Percentiles rank a stretch among this genome's conserved stretches.
phyloP scores from a whole-genome alignment of 64 coral and sea anemone species.

The Platygyra sinensis region DNA sequence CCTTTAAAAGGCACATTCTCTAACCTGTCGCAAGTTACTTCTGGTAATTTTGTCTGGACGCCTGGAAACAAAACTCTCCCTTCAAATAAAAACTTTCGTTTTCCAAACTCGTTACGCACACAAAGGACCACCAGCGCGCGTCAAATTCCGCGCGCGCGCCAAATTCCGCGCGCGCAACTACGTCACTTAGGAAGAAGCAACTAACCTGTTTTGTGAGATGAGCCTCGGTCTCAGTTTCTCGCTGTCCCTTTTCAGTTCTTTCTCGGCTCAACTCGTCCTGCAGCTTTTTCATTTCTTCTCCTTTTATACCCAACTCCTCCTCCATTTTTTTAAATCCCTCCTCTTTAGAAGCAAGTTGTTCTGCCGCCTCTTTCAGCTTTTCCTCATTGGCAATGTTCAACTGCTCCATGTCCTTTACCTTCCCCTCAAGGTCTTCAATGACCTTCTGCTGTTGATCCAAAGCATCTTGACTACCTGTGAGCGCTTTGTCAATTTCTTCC shows the following conservation, averaged over 20 bases:
- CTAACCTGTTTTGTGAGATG: constrained; percentile 59
- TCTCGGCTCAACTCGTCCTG: constrained; percentile 67
- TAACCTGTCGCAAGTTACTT: too few relatives aligned
- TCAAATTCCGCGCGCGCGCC: too few relatives aligned
- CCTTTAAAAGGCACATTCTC: too few relatives aligned
- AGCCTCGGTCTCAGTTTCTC: neutral
- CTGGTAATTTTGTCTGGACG: too few relatives aligned
- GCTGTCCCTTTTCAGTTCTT: constrained; percentile 40
- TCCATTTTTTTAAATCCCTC: constrained; percentile 45
- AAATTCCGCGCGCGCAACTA: neutral
- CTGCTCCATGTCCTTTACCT: constrained; percentile 13
- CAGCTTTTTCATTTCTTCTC: constrained; percentile 66
- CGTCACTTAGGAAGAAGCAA: neutral
- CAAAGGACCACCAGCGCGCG: neutral
- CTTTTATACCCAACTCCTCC: constrained; percentile 8
- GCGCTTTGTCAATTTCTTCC: constrained; percentile 20
- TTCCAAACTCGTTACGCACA: neutral
- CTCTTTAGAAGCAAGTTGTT: constrained; percentile 30
- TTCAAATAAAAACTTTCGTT: neutral
- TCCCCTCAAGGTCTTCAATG: constrained; percentile 2
- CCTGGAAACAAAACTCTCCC: too few relatives aligned
- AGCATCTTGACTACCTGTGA: constrained; percentile 41
- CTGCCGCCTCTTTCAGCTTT: constrained; percentile 23
- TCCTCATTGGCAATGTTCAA: constrained; percentile 28
- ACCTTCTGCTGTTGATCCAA: constrained; percentile 14